Evolutionary conservation across 2,888 invertebrate genomes (phyloP).

Genomic region (Xestoiulus laeticollis): DNA sequence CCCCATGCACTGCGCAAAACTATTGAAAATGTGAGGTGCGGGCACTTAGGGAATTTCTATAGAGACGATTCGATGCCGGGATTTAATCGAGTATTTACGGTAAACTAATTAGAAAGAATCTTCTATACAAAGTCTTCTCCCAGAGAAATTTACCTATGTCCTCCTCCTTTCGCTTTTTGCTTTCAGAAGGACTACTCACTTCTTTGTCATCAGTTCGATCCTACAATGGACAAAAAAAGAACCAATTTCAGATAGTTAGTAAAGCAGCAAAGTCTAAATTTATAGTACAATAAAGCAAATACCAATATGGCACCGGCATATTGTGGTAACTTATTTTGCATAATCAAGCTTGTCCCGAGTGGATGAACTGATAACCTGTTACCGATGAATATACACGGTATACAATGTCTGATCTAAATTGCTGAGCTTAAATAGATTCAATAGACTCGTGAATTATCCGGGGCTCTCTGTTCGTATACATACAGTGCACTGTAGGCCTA

Average conservation of each 20-base stretch:
- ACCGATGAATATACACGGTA: neutral
- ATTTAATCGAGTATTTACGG: too few species aligned
- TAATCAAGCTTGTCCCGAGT: neutral
- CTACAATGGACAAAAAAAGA: slow-evolving; percentile 27
- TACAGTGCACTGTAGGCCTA: too few species aligned
- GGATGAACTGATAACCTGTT: slow-evolving; percentile 7
- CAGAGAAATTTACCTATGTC: slow-evolving; percentile 74
- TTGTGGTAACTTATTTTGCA: neutral
- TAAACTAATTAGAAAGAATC: too few species aligned
- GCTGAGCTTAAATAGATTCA: neutral
- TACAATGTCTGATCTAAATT: neutral
- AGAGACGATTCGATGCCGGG: too few species aligned
- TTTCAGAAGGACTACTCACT: slow-evolving; percentile 71
- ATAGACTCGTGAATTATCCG: too few species aligned
- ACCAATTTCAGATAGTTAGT: neutral
- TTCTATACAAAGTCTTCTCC: neutral
- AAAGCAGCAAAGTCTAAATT: neutral
- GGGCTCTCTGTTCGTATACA: too few species aligned
- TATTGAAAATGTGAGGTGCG: too few species aligned
- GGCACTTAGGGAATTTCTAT: too few species aligned
- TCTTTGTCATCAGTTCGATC: slow-evolving; percentile 72
- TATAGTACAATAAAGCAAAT: neutral
- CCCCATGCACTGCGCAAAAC: too few species aligned
- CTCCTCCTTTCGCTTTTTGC: slow-evolving; percentile 82
- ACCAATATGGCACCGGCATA: neutral